These are phyloP conservation scores for Melanotus villosus DNA, from an alignment of 2,888 invertebrate species.

Conservation along the genomic window DNA sequence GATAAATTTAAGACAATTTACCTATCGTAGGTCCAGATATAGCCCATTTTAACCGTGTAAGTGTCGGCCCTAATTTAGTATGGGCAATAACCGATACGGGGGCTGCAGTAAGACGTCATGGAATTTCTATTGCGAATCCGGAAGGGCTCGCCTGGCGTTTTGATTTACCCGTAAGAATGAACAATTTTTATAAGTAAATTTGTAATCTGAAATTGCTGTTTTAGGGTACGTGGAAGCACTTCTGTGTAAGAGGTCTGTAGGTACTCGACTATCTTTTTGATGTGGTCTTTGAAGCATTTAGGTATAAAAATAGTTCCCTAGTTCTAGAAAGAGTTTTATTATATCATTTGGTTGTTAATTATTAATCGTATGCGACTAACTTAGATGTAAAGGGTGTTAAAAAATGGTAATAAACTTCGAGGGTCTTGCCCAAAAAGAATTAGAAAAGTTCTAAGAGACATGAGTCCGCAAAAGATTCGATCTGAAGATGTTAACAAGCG, in stretches of 20 bases:
- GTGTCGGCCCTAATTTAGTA: not conserved
- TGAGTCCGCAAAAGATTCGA: no score
- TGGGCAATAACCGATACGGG: not conserved
- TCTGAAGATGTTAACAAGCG: no score
- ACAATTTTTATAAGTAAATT: not conserved
- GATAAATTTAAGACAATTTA: not conserved
- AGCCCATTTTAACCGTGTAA: not conserved
- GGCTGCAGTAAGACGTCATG: not conserved
- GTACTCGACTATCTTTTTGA: no score
- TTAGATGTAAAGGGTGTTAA: no score
- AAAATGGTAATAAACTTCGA: no score
- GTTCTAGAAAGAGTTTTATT: no score
- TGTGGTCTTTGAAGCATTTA: no score
- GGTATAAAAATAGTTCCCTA: no score
- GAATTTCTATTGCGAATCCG: not conserved
- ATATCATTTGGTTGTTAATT: no score
- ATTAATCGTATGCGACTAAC: no score
- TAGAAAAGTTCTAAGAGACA: no score
- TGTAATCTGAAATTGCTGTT: not conserved
- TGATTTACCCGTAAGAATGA: not conserved
- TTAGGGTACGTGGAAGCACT: not conserved
- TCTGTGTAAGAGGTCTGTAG: not conserved
- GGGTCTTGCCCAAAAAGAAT: no score
- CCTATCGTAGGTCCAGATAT: not conserved
- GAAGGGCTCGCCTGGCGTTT: not conserved